Evolutionary conservation across 92 coral and sea anemone genomes (phyloP), one percentile per base, ranked within the genome.

Genomic region (Desmophyllum pertusum): DNA sequence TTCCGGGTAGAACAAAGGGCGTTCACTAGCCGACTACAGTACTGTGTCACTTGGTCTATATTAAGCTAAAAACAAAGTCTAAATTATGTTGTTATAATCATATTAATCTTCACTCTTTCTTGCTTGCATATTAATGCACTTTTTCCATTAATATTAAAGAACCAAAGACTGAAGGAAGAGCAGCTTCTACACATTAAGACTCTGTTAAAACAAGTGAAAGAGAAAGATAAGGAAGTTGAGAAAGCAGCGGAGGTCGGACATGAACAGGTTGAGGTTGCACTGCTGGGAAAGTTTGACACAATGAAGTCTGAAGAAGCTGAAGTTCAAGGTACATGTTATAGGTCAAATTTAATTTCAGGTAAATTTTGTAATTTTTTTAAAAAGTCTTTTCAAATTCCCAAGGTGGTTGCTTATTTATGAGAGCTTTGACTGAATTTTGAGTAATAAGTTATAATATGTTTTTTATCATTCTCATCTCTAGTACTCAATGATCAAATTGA

Each of bases 181-280:
- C 99, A 97, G 73, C 88, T 92, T 31, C 66, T 88, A 35, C 99
- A 97, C 71, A 91, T 97, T 68, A 97, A 97, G 81, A 89, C 94
- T n/a, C 85, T 97, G 65, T 89, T 97, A 19, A 97, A 94, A 64
- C 96, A 93, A 84, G 95, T 96, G 42, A 97, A 94, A 59, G 99
- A 97, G 71, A 97, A 94, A 73, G 99, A 97, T 70, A 91, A 89
- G 73, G 99, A 97, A 85, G 98, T 97, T 23, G 98, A 97, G 70
- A 92, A 93, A 72, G 85, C 94, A 3, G 94, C 92, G 10, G 93
- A 94, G 77, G 97, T 97, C 5, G 94, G 94, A 48, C 92, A 93
- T 61, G 98, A 97, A 70, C 94, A 97, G 78, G 99, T 97, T 19
- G 99, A 97, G 52, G 87, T 66, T 36, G 95, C 95, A 1, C 68